phyloP scores from a whole-genome alignment of 2,888 invertebrate genomes.

The Pollenia angustigena region DNA sequence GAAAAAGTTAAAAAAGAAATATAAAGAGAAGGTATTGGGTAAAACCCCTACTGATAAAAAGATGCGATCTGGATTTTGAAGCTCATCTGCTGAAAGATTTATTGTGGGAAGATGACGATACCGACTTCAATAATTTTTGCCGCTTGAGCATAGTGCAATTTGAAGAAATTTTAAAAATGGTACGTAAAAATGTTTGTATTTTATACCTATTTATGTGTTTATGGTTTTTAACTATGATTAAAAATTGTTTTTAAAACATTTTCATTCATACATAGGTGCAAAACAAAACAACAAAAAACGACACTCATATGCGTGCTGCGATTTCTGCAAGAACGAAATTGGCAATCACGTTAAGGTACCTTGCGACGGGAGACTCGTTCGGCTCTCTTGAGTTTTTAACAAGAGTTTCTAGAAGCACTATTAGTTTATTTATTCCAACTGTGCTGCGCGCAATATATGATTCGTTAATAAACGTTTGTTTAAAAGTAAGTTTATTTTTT shows the following conservation, averaged over 20 bases:
- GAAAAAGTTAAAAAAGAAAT: no score
- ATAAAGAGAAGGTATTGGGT: no score
- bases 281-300: neutral
- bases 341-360: constrained; percentile 14
- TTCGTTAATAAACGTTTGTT: neutral
- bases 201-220: neutral
- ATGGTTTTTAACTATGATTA: no score
- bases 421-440: constrained; percentile 30
- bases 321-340: constrained; percentile 18
- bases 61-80: no score
- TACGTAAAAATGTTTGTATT: neutral
- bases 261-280: constrained; percentile 1
- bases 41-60: no score
- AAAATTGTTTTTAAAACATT: neutral
- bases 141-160: constrained; percentile 14
- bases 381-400: constrained; percentile 47
- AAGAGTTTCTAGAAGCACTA: constrained; percentile 47
- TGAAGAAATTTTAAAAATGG: constrained; percentile 13
- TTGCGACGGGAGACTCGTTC: constrained; percentile 40
- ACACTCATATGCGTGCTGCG: neutral
- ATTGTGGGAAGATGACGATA: neutral
- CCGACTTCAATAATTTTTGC: constrained; percentile 28
- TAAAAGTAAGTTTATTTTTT: neutral
- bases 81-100: constrained; percentile 19
- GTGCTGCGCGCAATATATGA: constrained; percentile 27